Evolutionary conservation across 2,888 invertebrate genomes (phyloP).

Genomic region (Mythimna loreyi): DNA sequence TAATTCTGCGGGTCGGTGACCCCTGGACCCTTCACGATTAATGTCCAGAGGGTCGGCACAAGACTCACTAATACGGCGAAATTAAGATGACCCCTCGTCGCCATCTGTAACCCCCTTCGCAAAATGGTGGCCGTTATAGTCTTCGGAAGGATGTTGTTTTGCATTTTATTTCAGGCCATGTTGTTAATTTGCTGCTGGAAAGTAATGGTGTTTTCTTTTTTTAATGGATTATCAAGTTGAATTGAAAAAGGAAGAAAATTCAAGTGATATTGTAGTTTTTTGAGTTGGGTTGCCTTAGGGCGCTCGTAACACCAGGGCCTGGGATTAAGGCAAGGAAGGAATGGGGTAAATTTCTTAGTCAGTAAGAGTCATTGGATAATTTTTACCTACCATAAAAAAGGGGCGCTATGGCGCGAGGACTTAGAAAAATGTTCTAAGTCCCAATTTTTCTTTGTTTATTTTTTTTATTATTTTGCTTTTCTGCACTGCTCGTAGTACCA

Average conservation of each 20-base stretch:
- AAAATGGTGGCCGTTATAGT: slow-evolving; percentile 72
- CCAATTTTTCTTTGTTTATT: too few species aligned
- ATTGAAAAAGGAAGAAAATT: not conserved
- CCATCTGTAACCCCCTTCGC: slow-evolving; percentile 81
- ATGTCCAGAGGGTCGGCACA: slow-evolving; percentile 87
- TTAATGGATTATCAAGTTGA: slow-evolving; percentile 25
- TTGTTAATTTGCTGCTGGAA: slow-evolving; percentile 60
- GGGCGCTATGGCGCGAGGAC: too few species aligned
- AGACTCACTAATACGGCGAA: slow-evolving; percentile 87
- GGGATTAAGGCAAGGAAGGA: too few species aligned
- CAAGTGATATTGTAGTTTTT: not conserved
- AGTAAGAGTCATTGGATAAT: too few species aligned
- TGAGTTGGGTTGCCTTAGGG: too few species aligned
- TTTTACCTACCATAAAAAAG: too few species aligned
- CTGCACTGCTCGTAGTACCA: too few species aligned
- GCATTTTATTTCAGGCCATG: slow-evolving; percentile 60
- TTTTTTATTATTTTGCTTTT: too few species aligned
- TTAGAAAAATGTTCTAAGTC: too few species aligned
- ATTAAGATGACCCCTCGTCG: slow-evolving; percentile 87
- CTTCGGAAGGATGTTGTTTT: slow-evolving; percentile 67
- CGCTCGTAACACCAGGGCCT: too few species aligned
- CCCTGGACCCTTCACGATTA: slow-evolving; percentile 87
- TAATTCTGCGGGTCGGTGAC: slow-evolving; percentile 85
- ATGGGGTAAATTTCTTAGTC: too few species aligned
- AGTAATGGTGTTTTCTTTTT: slow-evolving; percentile 46